These are phyloP conservation scores for Drosophila prosaltans DNA, from an alignment of 1,140 invertebrate genomes.

Conservation along the genomic window DNA sequence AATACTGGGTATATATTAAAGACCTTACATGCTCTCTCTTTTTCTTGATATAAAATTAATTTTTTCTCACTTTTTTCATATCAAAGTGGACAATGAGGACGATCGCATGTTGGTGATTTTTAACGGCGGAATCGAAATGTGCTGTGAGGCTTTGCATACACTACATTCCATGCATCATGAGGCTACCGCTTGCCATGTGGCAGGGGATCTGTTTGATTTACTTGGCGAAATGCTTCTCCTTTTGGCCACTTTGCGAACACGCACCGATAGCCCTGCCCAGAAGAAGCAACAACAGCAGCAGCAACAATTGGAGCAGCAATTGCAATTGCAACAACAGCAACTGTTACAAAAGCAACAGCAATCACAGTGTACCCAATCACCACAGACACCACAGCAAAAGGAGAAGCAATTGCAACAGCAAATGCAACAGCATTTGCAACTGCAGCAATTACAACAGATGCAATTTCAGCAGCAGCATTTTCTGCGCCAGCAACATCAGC, in stretches of 20 bases:
- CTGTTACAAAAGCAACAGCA: constrained; percentile 68
- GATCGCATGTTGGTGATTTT: constrained; percentile 94
- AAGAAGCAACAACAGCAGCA: constrained; percentile 76
- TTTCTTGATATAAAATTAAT: neutral
- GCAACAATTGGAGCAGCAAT: constrained; percentile 61
- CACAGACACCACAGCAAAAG: constrained; percentile 69
- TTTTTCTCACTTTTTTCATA: constrained; percentile 3
- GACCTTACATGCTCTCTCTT: neutral
- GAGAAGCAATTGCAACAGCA: constrained; percentile 70
- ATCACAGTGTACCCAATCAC: constrained; percentile 56
- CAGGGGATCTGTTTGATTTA: constrained; percentile 92
- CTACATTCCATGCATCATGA: constrained; percentile 97
- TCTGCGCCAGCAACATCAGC: constrained; percentile 73
- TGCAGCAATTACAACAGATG: constrained; percentile 79
- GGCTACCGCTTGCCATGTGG: constrained; percentile 93
- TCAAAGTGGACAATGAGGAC: constrained; percentile 90
- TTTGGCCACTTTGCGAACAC: constrained; percentile 69
- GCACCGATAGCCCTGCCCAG: constrained; percentile 65
- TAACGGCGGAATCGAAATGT: constrained; percentile 93
- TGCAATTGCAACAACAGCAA: constrained; percentile 73
- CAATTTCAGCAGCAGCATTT: constrained; percentile 76
- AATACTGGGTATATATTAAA: constrained; percentile 86
- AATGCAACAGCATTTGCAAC: constrained; percentile 69
- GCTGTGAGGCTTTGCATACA: constrained; percentile 95
- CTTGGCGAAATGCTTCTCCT: constrained; percentile 86